Percentiles rank a stretch among this genome's conserved stretches.
phyloP scores from a whole-genome alignment of 2,113 vertebrate genomes.

The Phyllostomus discolor region DNA sequence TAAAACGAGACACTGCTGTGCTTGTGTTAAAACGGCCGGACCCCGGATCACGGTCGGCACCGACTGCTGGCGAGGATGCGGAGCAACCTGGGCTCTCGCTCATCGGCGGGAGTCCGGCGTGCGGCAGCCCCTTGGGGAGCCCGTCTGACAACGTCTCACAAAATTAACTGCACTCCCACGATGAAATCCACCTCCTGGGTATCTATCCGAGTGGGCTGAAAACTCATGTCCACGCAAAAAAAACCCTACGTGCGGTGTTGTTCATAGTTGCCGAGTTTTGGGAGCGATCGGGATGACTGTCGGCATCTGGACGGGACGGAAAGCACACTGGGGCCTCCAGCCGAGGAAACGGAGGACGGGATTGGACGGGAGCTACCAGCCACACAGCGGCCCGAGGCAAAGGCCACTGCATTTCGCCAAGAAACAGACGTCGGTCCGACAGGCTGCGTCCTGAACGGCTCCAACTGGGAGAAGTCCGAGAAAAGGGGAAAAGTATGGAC shows the following conservation, averaged over 20 bases:
- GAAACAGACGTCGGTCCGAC: background rate
- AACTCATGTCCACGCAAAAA: background rate
- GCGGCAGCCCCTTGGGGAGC: background rate
- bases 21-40: background rate
- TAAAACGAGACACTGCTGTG: too few species aligned
- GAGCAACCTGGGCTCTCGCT: accelerated
- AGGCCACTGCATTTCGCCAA: background rate
- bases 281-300: background rate
- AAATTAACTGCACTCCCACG: background rate
- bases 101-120: too few species aligned
- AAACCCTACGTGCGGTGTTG: background rate
- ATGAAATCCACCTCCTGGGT: background rate
- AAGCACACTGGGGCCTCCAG: background rate
- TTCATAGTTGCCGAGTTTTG: background rate
- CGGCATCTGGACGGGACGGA: too few species aligned
- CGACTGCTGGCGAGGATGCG: background rate
- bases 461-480: background rate
- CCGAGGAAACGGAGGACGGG: accelerated
- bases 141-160: background rate
- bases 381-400: background rate
- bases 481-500: background rate
- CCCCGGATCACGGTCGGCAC: background rate
- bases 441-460: too few species aligned
- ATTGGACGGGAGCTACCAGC: background rate
- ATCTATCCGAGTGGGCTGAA: background rate